A percentile compares a stretch with the other conserved stretches of the same genome.
These are phyloP conservation scores for Drosophila athabasca DNA, from an alignment of 1,140 invertebrate species.

Conservation along the genomic window DNA sequence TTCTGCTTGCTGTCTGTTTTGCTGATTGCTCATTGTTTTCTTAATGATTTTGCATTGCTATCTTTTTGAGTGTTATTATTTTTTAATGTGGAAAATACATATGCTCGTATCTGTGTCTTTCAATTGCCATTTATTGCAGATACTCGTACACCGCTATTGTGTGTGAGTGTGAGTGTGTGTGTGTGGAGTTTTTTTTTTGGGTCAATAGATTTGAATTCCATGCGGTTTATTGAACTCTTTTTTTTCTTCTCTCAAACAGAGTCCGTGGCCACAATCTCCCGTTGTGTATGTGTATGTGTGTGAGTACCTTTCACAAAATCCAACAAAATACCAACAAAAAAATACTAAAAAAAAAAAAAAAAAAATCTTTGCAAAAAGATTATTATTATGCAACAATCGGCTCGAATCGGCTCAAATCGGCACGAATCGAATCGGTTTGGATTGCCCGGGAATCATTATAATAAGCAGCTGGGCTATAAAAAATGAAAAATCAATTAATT, in stretches of 20 bases:
- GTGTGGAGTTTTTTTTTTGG: conserved; percentile 56
- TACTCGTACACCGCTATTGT: conserved; percentile 3
- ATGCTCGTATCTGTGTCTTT: conserved; percentile 27
- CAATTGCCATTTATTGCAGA: conserved; percentile 52
- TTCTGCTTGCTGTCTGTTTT: not conserved
- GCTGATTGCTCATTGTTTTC: conserved; percentile 69
- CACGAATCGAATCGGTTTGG: conserved; percentile 8
- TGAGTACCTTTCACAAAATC: conserved; percentile 37
- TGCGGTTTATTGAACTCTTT: conserved; percentile 71
- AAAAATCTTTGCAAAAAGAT: conserved; percentile 11
- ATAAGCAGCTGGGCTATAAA: conserved; percentile 16
- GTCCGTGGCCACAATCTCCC: conserved; percentile 35
- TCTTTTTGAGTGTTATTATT: conserved; percentile 10
- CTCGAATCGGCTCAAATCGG: too few species aligned
- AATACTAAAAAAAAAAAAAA: not conserved
- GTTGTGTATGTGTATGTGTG: conserved; percentile 9
- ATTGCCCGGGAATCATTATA: conserved; percentile 31
- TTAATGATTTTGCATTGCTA: conserved; percentile 70
- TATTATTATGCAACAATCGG: conserved; percentile 4
- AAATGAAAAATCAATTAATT: conserved; percentile 43
- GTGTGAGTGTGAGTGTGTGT: conserved; percentile 32
- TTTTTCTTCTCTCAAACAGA: conserved; percentile 22
- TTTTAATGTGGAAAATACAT: not conserved
- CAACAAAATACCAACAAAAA: not conserved
- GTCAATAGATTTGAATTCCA: conserved; percentile 78